Percentiles rank a stretch among this genome's conserved stretches.
phyloP scores from a whole-genome alignment of 1,140 invertebrate genomes.

The Lycorma delicatula region DNA sequence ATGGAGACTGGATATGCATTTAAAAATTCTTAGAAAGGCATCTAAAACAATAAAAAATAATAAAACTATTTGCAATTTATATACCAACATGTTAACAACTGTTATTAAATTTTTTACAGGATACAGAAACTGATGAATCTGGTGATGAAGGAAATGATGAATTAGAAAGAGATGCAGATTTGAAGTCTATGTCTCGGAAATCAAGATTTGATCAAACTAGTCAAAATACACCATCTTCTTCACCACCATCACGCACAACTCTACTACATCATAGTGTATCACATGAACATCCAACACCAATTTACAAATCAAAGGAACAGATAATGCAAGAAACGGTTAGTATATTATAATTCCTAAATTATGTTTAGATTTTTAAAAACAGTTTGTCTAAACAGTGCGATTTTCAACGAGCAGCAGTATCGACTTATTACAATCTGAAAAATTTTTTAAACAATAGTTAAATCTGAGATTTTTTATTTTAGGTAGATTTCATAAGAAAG shows the following conservation, averaged over 20 bases:
- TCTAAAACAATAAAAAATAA: no score
- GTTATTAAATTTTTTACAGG: slow-evolving; percentile 31
- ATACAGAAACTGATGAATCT: slow-evolving; percentile 46
- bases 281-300: slow-evolving; percentile 20
- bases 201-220: slow-evolving; percentile 40
- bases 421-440: no score
- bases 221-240: background rate
- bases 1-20: no score
- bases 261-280: slow-evolving; percentile 24
- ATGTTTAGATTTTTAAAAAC: slow-evolving; percentile 1
- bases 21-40: no score
- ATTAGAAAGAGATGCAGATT: slow-evolving; percentile 32
- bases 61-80: no score
- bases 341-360: slow-evolving; percentile 19
- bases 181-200: slow-evolving; percentile 35
- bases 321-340: slow-evolving; percentile 46
- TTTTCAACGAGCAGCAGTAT: no score
- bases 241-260: slow-evolving; percentile 4
- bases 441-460: no score
- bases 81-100: no score
- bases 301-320: slow-evolving; percentile 41
- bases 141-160: slow-evolving; percentile 38
- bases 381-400: no score
- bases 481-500: no score
- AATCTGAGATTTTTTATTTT: no score